These are phyloP conservation scores for Scatophagus argus DNA, from an alignment of 2,113 vertebrate species.

Conservation along the genomic window DNA sequence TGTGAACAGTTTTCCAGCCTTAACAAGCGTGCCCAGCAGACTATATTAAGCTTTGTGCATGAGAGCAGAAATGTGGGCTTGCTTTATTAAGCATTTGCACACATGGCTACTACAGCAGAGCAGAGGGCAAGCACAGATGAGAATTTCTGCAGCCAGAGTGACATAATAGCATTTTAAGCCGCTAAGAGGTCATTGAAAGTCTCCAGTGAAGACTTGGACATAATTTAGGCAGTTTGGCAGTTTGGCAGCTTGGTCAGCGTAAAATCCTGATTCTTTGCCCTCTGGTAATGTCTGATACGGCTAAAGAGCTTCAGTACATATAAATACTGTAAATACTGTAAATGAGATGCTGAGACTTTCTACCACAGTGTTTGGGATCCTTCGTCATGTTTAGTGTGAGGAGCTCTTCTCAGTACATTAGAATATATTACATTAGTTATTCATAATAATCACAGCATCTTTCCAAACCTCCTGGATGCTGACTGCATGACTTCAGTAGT, in stretches of 20 bases:
- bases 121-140: slow-evolving; percentile 1
- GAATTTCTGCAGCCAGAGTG: slow-evolving; percentile 32
- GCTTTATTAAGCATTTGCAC: slow-evolving; percentile 23
- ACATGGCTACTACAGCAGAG: slow-evolving; percentile 17
- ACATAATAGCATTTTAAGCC: slow-evolving; percentile 26
- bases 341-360: slow-evolving; percentile 8
- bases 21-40: not conserved
- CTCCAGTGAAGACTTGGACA: not conserved
- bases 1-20: not conserved
- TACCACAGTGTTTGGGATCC: not conserved
- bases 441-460: not conserved
- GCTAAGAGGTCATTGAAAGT: slow-evolving; percentile 10
- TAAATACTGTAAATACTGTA: slow-evolving; percentile 1
- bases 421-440: too few species aligned
- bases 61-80: slow-evolving; percentile 29
- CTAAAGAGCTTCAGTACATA: slow-evolving; percentile 3
- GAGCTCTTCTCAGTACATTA: not conserved
- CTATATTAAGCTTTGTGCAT: slow-evolving; percentile 8
- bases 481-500: not conserved
- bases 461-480: not conserved
- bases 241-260: not conserved
- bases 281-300: not conserved
- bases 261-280: slow-evolving; percentile 20
- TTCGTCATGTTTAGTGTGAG: not conserved
- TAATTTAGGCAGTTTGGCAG: not conserved